phyloP scores from a whole-genome alignment of 2,888 invertebrate genomes.

The Andrena hattorfiana region DNA sequence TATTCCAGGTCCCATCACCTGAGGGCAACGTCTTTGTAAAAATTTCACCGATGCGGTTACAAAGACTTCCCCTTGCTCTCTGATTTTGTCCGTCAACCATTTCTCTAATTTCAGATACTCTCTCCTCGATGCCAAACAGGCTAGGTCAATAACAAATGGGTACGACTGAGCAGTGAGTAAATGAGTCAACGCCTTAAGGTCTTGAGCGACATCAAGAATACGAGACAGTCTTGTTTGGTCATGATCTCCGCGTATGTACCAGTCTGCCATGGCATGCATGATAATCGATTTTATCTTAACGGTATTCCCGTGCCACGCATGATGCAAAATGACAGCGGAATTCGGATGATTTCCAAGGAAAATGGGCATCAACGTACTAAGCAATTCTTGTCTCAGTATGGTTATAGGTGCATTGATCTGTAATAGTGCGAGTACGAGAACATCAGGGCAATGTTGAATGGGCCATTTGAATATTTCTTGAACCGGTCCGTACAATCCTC shows the following conservation, averaged over 20 bases:
- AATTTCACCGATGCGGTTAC: conserved; percentile 95
- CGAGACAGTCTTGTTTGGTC: conserved; percentile 97
- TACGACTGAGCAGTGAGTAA: conserved; percentile 96
- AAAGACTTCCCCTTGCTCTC: conserved; percentile 97
- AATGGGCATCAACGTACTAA: conserved; percentile 95
- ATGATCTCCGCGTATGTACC: conserved; percentile 96
- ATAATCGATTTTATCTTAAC: conserved; percentile 92
- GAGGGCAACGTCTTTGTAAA: conserved; percentile 95
- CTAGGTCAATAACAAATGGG: conserved; percentile 98
- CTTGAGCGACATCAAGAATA: conserved; percentile 98
- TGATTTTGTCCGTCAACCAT: conserved; percentile 98
- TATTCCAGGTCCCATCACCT: conserved; percentile 90
- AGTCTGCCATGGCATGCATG: conserved; percentile 99
- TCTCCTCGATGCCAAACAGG: conserved; percentile 97
- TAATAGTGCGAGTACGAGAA: conserved; percentile 94
- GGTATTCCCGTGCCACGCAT: conserved; percentile 96
- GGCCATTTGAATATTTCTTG: conserved; percentile 97
- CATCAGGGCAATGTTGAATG: conserved; percentile 96
- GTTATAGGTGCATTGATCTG: conserved; percentile 94
- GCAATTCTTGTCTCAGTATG: conserved; percentile 93
- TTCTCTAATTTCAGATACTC: conserved; percentile 99
- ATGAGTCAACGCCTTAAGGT: conserved; percentile 95
- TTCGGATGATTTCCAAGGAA: conserved; percentile 98
- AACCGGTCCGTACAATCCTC: conserved; percentile 93
- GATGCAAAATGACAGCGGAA: conserved; percentile 97